Evolutionary conservation across 2,888 invertebrate genomes (phyloP).

Genomic region (Drosophila kuntzei): DNA sequence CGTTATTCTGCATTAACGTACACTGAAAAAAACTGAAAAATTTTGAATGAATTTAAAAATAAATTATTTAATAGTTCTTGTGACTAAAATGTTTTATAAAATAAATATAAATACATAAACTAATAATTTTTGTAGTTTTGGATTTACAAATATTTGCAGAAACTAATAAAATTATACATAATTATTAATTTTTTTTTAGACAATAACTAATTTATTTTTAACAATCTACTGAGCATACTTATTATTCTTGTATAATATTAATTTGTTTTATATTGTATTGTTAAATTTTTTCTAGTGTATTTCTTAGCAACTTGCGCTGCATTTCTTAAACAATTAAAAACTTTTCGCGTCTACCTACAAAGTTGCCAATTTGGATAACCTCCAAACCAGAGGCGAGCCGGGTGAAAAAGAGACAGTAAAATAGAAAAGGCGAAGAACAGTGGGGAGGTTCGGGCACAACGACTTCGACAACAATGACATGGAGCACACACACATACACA

Average conservation of each 20-base stretch:
- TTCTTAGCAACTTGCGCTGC: conserved; percentile 41
- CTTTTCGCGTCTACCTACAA: conserved; percentile 74
- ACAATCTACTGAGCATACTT: too few species aligned
- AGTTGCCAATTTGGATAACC: conserved; percentile 80
- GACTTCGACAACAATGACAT: conserved; percentile 49
- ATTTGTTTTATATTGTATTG: neutral
- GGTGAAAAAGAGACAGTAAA: conserved; percentile 49
- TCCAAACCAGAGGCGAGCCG: conserved; percentile 61
- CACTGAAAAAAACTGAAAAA: conserved; percentile 42
- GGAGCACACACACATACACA: conserved; percentile 25
- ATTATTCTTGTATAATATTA: too few species aligned
- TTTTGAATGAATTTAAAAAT: neutral
- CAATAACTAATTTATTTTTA: too few species aligned
- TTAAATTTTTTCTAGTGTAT: conserved; percentile 30
- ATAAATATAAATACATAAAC: too few species aligned
- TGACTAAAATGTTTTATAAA: too few species aligned
- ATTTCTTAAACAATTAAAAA: conserved; percentile 77
- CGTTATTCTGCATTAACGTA: conserved; percentile 28
- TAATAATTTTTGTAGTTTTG: too few species aligned
- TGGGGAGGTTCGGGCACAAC: conserved; percentile 22
- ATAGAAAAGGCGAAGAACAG: conserved; percentile 40
- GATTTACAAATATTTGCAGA: too few species aligned
- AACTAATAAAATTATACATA: too few species aligned
- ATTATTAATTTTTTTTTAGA: too few species aligned
- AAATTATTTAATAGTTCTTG: neutral